Base-by-base conservation (phyloP, 2,888 invertebrate species). In the Biston betularia region DNA sequence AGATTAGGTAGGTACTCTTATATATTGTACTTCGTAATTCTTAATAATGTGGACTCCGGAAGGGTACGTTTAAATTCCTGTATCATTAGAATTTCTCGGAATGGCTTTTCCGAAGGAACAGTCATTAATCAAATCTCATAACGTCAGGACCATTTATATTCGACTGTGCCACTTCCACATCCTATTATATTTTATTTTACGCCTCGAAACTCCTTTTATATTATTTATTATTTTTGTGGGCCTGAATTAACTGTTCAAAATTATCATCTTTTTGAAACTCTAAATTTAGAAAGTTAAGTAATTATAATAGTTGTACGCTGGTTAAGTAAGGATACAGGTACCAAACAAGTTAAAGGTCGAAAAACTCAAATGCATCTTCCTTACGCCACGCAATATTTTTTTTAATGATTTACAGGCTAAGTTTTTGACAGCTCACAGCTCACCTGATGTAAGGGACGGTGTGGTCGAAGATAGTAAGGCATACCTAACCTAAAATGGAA, bases 101-200 rank as follows among this genome's bases (percentile, higher is more conserved):
- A 82, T 80, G 76, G 78, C 78, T 79, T 77, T 74, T 80, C 72
- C 71, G 78, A 82, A 82, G 77, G 79, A 81, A 79, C 75, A 73
- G 70, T 70, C 79, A 86, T 87, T 86, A 84, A 87, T 87, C 87
- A 85, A 84, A 86, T 80, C 80, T 79, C 78, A 83, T 69, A 84
- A 84, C 75, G 79, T 79, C 82, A 79, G 76, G 73, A 71, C 75
- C 81, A 78, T 79, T 83, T 82, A 80, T 79, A 79, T 79, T 80
- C 81, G 79, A 78, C 68, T 70, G 76, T 69, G 74, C 70, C 76
- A 75, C 76, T 78, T 73, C 74, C 75, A 71, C 69, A 73, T 73
- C 70, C 71, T 72, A 65, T 73, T 72, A 70, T 70, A 69, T 74
- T 62, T 66, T 61, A 61, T 66, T 56, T 66, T 48, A 61, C 61